Evolutionary conservation across 2,888 invertebrate genomes (phyloP), one percentile per base, ranked within the genome.

Genomic region (Acleris emargana): DNA sequence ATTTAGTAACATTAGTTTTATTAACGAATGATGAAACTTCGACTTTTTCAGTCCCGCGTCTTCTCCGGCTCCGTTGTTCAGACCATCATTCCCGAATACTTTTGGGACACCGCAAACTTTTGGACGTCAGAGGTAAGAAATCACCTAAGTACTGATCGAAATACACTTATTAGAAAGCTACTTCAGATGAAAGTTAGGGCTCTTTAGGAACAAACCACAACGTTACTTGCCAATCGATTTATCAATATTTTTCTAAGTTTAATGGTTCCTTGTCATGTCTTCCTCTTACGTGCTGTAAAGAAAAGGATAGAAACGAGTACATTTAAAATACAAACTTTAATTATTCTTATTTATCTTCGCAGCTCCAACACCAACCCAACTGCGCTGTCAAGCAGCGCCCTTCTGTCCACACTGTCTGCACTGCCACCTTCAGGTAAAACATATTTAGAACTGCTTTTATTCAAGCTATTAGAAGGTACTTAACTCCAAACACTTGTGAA

Each of bases 51-150:
- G 94, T 80, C 94, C 94, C 61, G 94, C 94, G 25, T 94, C 94
- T 69, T 94, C 94, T 62, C 94, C 94, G 28, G 94, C 94, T 50
- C 95, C 95, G 60, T 91, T 96, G 87, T 96, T 95, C 88, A 92
- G 96, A 87, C 95, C 95, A 53, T 94, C 95, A 74, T 96, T 96
- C 84, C 94, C 95, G 53, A 95, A 94, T 78, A 95, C 95, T 28
- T 96, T 95, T 78, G 95, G 95, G 67, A 94, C 95, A 58, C 92
- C 92, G 47, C 92, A 89, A 68, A 80, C 88, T 11, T 93, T 91
- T 70, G 89, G 90, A 60, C 81, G 93, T 66, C 92, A 91, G 74
- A 92, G 77, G 93, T 93, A 76, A 73, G 67, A 22, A 16, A 38
- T 11, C 32, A 58, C 3, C 38, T 38, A 2, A 2, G 2, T 32